These are phyloP conservation scores for Conopomorpha cramerella DNA, from an alignment of 1,140 invertebrate species.

Conservation along the genomic window DNA sequence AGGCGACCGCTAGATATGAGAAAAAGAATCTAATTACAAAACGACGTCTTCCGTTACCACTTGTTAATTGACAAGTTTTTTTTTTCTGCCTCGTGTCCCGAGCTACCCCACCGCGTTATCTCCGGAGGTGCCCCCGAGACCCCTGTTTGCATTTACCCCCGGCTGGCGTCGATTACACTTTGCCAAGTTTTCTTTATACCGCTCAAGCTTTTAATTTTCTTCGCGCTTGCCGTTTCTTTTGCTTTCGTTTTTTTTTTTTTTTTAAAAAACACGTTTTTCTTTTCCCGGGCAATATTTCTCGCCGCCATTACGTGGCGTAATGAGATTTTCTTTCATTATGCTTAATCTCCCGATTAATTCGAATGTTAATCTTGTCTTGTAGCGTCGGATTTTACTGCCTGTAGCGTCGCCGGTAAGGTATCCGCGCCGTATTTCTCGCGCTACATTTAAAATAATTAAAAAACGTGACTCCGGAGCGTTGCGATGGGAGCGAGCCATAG, in stretches of 20 bases:
- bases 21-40: constrained; percentile 59
- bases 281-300: constrained; percentile 48
- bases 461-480: constrained; percentile 30
- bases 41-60: constrained; percentile 37
- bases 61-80: constrained; percentile 54
- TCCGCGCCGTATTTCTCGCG: constrained; percentile 23
- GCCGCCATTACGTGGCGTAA: constrained; percentile 52
- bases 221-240: constrained; percentile 45
- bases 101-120: constrained; percentile 8
- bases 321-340: constrained; percentile 62
- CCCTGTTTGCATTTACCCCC: constrained; percentile 33
- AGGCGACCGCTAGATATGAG: constrained; percentile 43
- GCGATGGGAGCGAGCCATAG: constrained; percentile 7
- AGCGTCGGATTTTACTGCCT: constrained; percentile 37
- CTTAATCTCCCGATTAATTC: constrained; percentile 61
- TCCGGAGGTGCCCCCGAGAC: constrained; percentile 6
- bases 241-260: no score
- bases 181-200: constrained; percentile 58
- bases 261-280: constrained; percentile 35
- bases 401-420: constrained; percentile 19
- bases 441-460: constrained; percentile 47
- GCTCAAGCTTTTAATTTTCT: constrained; percentile 55
- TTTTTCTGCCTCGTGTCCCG: constrained; percentile 7
- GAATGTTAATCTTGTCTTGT: constrained; percentile 55
- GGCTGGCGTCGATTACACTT: constrained; percentile 56